Conservation (phyloP, 2,113 vertebrate species). For the Alligator mississippiensis region DNA sequence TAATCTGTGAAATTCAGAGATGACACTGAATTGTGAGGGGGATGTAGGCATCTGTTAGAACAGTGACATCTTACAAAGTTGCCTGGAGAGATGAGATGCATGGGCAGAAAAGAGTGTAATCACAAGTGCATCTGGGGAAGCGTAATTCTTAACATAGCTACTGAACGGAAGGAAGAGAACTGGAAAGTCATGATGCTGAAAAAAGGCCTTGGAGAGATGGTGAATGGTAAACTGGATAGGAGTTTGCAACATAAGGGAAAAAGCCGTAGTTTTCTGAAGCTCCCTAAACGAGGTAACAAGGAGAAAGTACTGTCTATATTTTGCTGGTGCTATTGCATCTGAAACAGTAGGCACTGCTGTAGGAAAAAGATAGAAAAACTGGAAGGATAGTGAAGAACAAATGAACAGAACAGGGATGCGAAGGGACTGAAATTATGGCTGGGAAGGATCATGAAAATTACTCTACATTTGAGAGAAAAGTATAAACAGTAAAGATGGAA, state of each 20-base stretch:
- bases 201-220: not conserved
- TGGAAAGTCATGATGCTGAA: not conserved
- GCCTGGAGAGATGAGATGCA: not conserved
- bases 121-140: not conserved
- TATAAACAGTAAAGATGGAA: not conserved
- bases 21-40: constrained; percentile 14
- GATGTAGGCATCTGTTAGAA: not conserved
- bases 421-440: not conserved
- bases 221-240: not conserved
- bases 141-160: not conserved
- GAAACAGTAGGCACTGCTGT: not conserved
- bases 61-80: not conserved
- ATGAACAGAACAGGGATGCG: not conserved
- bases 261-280: not conserved
- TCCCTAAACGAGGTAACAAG: not conserved
- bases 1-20: not conserved
- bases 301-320: not conserved
- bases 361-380: too few species aligned
- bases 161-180: not conserved
- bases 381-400: not conserved
- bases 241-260: not conserved
- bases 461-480: not conserved
- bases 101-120: rapidly evolving
- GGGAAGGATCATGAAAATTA: not conserved
- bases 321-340: not conserved